A percentile compares a stretch with the other conserved stretches of the same genome.
phyloP scores from a whole-genome alignment of 92 coral and sea anemone genomes.

The Virgularia gustaviana region DNA sequence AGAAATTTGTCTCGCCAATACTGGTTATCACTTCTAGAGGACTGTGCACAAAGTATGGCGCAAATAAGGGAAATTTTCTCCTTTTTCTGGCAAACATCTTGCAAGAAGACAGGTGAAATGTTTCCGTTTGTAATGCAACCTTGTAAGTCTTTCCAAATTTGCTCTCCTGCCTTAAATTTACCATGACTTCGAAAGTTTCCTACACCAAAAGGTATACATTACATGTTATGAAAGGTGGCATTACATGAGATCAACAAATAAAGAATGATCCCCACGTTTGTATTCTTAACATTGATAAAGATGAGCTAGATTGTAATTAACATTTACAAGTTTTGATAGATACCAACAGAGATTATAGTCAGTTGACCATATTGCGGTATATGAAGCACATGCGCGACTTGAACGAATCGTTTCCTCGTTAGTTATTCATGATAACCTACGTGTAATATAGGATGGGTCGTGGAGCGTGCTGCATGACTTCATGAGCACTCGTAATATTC shows the following conservation, averaged over 20 bases:
- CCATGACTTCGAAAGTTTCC: not conserved
- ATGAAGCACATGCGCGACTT: too few relatives aligned
- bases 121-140: conserved; percentile 17
- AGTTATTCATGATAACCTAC: too few relatives aligned
- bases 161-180: conserved; percentile 16
- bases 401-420: too few relatives aligned
- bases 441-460: too few relatives aligned
- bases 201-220: not conserved
- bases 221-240: too few relatives aligned
- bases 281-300: not conserved
- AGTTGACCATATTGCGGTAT: too few relatives aligned
- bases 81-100: not conserved
- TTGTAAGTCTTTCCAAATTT: not conserved
- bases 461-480: too few relatives aligned
- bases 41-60: not conserved
- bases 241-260: too few relatives aligned
- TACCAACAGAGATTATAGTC: too few relatives aligned
- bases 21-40: not conserved
- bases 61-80: conserved; percentile 12
- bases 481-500: too few relatives aligned
- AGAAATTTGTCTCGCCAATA: not conserved
- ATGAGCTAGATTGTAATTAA: not conserved
- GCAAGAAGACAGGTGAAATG: conserved; percentile 4
- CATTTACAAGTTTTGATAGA: too few relatives aligned
- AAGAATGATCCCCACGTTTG: conserved; percentile 36